A percentile compares a stretch with the other conserved stretches of the same genome.
Evolutionary conservation across 2,888 invertebrate species (phyloP).

Genomic region (Chouioia cunea): DNA sequence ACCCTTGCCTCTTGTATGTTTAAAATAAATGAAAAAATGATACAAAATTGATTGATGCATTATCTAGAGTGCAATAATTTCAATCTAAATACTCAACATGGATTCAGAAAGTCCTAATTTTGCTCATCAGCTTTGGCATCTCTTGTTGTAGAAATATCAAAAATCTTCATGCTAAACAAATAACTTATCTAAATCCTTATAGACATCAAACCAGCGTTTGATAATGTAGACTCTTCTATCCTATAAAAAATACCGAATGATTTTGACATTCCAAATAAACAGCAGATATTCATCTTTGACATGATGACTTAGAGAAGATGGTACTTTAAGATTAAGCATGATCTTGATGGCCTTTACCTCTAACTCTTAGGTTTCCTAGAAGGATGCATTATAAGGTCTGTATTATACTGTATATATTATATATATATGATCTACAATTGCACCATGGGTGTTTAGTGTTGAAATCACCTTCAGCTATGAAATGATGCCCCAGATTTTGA

Average conservation of each 20-base stretch:
- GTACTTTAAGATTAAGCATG: slow-evolving; percentile 12
- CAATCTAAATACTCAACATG: too few species aligned
- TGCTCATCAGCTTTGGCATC: too few species aligned
- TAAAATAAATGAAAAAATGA: slow-evolving; percentile 16
- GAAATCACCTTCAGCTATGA: too few species aligned
- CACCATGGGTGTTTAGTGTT: too few species aligned
- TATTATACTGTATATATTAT: too few species aligned
- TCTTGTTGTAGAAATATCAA: too few species aligned
- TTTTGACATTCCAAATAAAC: slow-evolving; percentile 6
- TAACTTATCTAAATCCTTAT: neutral
- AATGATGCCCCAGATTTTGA: too few species aligned
- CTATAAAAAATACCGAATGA: neutral
- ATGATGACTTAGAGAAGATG: slow-evolving; percentile 2
- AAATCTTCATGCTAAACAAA: neutral
- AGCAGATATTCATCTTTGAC: slow-evolving; percentile 1
- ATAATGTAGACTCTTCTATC: slow-evolving; percentile 3
- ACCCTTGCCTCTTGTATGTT: slow-evolving; percentile 5
- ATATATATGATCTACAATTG: too few species aligned
- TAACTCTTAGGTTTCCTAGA: slow-evolving; percentile 9
- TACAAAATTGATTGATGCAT: neutral
- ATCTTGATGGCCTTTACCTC: neutral
- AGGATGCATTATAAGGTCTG: neutral
- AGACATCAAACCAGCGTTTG: slow-evolving; percentile 16
- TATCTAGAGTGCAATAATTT: neutral
- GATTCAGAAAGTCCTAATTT: too few species aligned